Base-by-base conservation (phyloP, 2,888 invertebrate genomes). In the Entomobrya proxima region DNA sequence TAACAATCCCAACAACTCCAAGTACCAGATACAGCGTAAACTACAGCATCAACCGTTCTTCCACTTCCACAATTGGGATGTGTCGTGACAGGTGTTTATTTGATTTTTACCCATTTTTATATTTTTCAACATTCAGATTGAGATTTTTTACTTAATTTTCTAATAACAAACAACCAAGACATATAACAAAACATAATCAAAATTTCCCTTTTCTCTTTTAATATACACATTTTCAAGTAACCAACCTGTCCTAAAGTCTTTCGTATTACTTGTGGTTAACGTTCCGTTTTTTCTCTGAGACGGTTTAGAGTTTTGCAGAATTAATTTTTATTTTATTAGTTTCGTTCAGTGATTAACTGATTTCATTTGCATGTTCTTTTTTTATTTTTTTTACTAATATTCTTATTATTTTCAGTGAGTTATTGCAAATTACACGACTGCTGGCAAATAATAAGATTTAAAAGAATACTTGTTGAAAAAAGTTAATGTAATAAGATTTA, bases 1-100 rank as follows among this genome's bases (percentile, higher is more conserved):
- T 90, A 81, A 88, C 89, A 69, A 85, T 88, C 84, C 88, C 88
- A 64, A 87, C 87, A 67, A 87, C 86, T 58, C 87, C 88, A 69
- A 86, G 84, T 79, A 86, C 87, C 86, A 88, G 90, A 88, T 88
- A 90, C 90, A 90, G 90, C 89, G 86, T 87, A 79, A 89, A 88
- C 89, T 89, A 85, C 89, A 90, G 88, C 87, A 84, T 86, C 86
- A 88, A 88, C 88, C 89, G 90, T 58, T 88, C 86, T 74, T 89
- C 90, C 83, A 90, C 89, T 74, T 86, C 88, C 55, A 90, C 90
- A 77, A 87, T 90, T 86, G 90, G 90, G 87, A 90, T 90, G 90
- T 88, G 88, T 88, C 88, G 90, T 86, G 90, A 90, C 88, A 90
- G 90, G 90, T 90, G 81, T 89, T 87, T 85, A 86, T 85, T 82